Percentiles rank a stretch among this genome's conserved stretches.
These are phyloP conservation scores for Pachypanchax playfairii DNA, from an alignment of 2,113 vertebrate genomes.

Conservation along the genomic window DNA sequence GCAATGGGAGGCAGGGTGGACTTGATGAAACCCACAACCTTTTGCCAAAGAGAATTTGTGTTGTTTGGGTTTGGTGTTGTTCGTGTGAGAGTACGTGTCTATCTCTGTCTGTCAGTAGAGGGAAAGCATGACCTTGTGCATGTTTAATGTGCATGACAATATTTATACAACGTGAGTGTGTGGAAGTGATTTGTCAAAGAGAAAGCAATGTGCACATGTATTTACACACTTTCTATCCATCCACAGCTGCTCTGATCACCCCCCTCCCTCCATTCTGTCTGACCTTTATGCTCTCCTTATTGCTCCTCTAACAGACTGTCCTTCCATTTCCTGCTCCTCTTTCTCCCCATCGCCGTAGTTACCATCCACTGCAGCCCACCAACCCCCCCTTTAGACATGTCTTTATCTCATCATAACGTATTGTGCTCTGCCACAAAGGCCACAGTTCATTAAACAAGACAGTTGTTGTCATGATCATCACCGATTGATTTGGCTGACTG, in stretches of 20 bases:
- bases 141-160: slow-evolving; percentile 88
- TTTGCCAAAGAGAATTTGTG: slow-evolving; percentile 16
- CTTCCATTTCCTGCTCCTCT: slow-evolving; percentile 9
- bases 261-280: slow-evolving; percentile 57
- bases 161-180: slow-evolving; percentile 64
- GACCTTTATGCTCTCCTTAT: slow-evolving; percentile 51
- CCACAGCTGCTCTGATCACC: slow-evolving; percentile 64
- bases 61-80: slow-evolving; percentile 36
- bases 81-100: slow-evolving; percentile 49
- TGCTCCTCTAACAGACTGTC: slow-evolving; percentile 53
- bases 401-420: slow-evolving; percentile 84
- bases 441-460: slow-evolving; percentile 80
- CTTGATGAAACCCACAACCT: slow-evolving; percentile 24
- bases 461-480: slow-evolving; percentile 64
- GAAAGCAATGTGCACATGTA: slow-evolving; percentile 52
- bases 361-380: slow-evolving; percentile 45
- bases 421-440: slow-evolving; percentile 90
- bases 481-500: slow-evolving; percentile 70
- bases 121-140: slow-evolving; percentile 89
- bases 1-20: slow-evolving; percentile 46
- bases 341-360: slow-evolving; percentile 27
- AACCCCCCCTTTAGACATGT: slow-evolving; percentile 72
- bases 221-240: slow-evolving; percentile 24
- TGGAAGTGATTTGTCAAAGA: slow-evolving; percentile 31
- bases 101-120: slow-evolving; percentile 47